Conservation (phyloP, 2,888 invertebrate species). For the Rugalucina vietnamica region DNA sequence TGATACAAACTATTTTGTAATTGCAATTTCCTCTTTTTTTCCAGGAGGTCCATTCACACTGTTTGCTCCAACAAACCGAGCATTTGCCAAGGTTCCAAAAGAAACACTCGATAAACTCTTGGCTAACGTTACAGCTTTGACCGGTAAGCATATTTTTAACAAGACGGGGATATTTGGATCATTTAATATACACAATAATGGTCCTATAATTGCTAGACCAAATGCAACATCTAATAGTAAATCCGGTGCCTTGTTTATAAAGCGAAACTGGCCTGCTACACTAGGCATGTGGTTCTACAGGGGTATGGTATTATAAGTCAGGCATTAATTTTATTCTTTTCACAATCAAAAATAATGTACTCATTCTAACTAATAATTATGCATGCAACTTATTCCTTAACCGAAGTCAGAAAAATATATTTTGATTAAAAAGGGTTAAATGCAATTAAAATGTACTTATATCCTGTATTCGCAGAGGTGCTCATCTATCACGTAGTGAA, state of each 20-base stretch:
- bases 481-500: too few relatives aligned
- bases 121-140: slow-evolving; percentile 46
- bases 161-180: background rate
- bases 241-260: background rate
- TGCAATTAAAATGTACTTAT: too few relatives aligned
- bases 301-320: too few relatives aligned
- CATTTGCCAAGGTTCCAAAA: slow-evolving; percentile 43
- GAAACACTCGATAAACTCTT: slow-evolving; percentile 38
- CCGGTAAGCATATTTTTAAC: slow-evolving; percentile 24
- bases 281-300: too few relatives aligned
- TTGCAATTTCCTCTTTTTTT: background rate
- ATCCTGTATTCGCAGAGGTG: too few relatives aligned
- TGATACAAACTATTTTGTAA: too few relatives aligned
- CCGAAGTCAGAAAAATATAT: too few relatives aligned
- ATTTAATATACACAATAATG: background rate
- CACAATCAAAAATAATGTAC: too few relatives aligned
- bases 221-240: background rate
- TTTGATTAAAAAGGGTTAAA: too few relatives aligned
- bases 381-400: too few relatives aligned
- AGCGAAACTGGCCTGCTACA: background rate
- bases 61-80: slow-evolving; percentile 52
- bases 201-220: background rate
- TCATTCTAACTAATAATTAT: too few relatives aligned
- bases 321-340: too few relatives aligned
- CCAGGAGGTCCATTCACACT: slow-evolving; percentile 48